These are phyloP conservation scores for Diadema setosum DNA, from an alignment of 35 echinoderm and acorn worm species.

Conservation along the genomic window DNA sequence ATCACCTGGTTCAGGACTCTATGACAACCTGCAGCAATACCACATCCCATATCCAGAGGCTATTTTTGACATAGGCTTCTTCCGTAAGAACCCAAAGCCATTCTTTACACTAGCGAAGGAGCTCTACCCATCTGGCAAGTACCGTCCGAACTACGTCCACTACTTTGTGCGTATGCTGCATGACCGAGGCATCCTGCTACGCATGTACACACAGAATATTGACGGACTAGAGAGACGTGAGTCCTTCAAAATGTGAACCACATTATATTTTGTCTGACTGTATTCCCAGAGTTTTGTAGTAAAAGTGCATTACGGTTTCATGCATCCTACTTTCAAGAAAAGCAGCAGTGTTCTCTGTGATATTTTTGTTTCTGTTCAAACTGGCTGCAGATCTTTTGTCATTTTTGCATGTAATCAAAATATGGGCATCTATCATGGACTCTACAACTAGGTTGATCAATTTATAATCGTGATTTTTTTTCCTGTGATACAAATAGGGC, in stretches of 20 bases:
- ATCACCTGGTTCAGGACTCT: constrained; percentile 90
- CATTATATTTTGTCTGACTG: too few species aligned
- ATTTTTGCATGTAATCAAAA: too few species aligned
- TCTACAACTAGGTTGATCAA: too few species aligned
- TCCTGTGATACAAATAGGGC: too few species aligned
- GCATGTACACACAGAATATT: constrained; percentile 99
- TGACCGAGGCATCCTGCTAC: constrained; percentile 68
- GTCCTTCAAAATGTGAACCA: constrained; percentile 22
- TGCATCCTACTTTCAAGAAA: too few species aligned
- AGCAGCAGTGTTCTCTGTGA: too few species aligned
- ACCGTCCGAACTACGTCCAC: constrained; percentile 95
- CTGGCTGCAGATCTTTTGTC: not conserved
- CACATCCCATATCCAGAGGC: constrained; percentile 90
- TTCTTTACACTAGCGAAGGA: constrained; percentile 95
- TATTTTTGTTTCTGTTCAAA: too few species aligned
- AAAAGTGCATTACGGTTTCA: too few species aligned
- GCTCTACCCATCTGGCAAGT: constrained; percentile 78
- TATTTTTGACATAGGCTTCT: constrained; percentile 96
- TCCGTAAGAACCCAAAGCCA: constrained; percentile 78
- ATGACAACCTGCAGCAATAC: constrained; percentile 98
- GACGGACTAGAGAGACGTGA: constrained; percentile 96
- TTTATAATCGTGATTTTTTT: too few species aligned
- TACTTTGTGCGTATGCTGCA: constrained; percentile 96
- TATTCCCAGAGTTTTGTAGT: too few species aligned
- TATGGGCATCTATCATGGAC: too few species aligned